Evolutionary conservation across 2,797 vertebrate species (phyloP), one percentile per base, ranked within the genome.

Genomic region (Microcaecilia unicolor): DNA sequence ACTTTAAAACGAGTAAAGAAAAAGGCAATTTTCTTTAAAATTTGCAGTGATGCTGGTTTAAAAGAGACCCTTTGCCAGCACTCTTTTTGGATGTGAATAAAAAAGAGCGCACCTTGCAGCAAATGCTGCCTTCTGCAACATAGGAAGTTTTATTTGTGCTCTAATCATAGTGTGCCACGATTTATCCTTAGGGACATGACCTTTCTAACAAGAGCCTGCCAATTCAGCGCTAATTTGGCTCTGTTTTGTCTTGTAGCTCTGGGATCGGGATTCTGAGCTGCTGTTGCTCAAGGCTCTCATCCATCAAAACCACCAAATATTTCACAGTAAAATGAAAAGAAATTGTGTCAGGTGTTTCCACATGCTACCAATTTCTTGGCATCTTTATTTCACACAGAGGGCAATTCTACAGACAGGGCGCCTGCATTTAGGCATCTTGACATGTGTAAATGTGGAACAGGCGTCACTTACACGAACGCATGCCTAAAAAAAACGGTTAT

Each of bases 31-130:
- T 9, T 7, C 28, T 48, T 34, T 24, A 37, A 45, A 48, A 31
- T 28, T 30, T 14, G 14, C 8, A 22, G 54, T 41, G 42, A 22
- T 37, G 16, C 50, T 35, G 57, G 51, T 66, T 48, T 29, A 18
- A 48, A 48, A 56, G 22, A 37, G n/a, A 24, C 24, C 6, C 24
- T 25, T 25, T 25, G 30, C 36, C 13, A 11, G 14, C 19, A 22
- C 20, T 20, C 9, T 37, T 61, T 58, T 33, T 34, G 44, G 27
- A 32, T 28, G 46, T n/a, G n/a, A 43, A 43, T 55, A 34, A 18
- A 51, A 51, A 37, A 31, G 36, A 42, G 60, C 22, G 34, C 15
- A 55, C 48, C 48, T 48, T 42, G 34, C 39, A 51, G 52, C n/a
- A n/a, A n/a, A 11, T 15, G 16, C 16, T 15, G 8, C 23, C 24